Evolutionary conservation across 2,113 vertebrate species (phyloP), one percentile per base, ranked within the genome.

Genomic region (Tachycineta bicolor): DNA sequence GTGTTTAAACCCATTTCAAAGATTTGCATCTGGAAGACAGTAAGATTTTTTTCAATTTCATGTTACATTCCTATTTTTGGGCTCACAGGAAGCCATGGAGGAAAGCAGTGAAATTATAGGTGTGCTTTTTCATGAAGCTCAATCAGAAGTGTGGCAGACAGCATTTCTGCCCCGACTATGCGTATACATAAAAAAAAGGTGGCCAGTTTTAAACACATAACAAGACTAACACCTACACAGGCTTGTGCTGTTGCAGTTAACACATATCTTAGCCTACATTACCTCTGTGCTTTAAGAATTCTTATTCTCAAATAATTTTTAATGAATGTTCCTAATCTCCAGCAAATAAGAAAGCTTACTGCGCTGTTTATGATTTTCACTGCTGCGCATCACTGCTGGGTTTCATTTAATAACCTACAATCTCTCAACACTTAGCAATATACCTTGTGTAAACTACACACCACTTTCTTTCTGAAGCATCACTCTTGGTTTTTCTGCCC

Each of bases 381-480:
- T 91, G 52, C 34, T 65, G 26, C 8, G 12, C 76, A 63, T 56
- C 41, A 76, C 28, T 43, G 29, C 23, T 75, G 20, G 4, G 9
- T 65, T 94, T 88, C 15, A 37, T 46, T 80, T 80, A 80, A 81
- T 47, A 84, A 85, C 34, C 39, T 63, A 55, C 59, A 81, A 75
- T 93, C 74, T 92, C 59, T 31, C 76, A 86, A 71, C 44, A 85
- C 73, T 74, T 77, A 62, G 59, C 60, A 90, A 87, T 87, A 43
- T 20, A 87, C 63, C 53, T 71, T 90, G 58, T 65, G 71, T 62
- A 71, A 96, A 77, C 75, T 50, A 37, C 37, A 81, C 33, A 69
- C 62, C 37, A 37, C 33, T 83, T 75, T 80, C 4, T 2, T 83
- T 81, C 65, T 94, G 90, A 89, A 90, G 69, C 46, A 59, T 81